Conservation (phyloP, 2,113 vertebrate species). For the Aptenodytes forsteri region DNA sequence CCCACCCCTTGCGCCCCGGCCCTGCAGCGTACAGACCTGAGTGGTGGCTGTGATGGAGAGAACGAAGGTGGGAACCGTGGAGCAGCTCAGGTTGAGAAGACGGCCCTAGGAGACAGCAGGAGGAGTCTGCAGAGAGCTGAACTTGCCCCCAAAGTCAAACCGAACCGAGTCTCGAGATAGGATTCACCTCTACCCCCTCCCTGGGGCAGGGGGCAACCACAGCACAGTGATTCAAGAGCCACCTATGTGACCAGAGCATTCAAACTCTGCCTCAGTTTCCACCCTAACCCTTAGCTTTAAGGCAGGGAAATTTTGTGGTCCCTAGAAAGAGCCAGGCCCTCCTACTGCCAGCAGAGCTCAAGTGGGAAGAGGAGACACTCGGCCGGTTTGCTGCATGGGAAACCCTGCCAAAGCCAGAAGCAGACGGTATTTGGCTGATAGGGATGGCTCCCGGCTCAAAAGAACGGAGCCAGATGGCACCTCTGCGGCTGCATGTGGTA, state of each 20-base stretch:
- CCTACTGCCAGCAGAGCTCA: not conserved
- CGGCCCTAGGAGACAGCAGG: conserved; percentile 82
- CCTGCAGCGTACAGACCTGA: conserved; percentile 77
- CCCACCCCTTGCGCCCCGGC: rapidly evolving
- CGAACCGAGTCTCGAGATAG: rapidly evolving
- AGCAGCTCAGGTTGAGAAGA: conserved; percentile 96
- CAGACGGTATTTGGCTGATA: not conserved
- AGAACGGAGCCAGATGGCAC: not conserved
- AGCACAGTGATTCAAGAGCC: not conserved
- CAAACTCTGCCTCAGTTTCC: not conserved
- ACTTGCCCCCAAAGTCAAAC: not conserved
- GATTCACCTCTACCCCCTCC: not conserved
- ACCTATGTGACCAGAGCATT: rapidly evolving
- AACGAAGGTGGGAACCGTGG: conserved; percentile 96
- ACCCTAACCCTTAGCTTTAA: not conserved
- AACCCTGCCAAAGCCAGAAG: not conserved
- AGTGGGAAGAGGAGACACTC: not conserved
- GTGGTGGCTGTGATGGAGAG: conserved; percentile 98
- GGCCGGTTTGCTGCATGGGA: not conserved
- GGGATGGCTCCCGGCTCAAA: not conserved
- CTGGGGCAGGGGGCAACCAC: not conserved
- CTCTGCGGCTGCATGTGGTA: not conserved
- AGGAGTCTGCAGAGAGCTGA: not conserved
- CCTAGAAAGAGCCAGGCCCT: not conserved
- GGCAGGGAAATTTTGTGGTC: not conserved